A percentile compares a stretch with the other conserved stretches of the same genome.
phyloP scores from a whole-genome alignment of 2,888 invertebrate species.

The Crocallis elinguaria region DNA sequence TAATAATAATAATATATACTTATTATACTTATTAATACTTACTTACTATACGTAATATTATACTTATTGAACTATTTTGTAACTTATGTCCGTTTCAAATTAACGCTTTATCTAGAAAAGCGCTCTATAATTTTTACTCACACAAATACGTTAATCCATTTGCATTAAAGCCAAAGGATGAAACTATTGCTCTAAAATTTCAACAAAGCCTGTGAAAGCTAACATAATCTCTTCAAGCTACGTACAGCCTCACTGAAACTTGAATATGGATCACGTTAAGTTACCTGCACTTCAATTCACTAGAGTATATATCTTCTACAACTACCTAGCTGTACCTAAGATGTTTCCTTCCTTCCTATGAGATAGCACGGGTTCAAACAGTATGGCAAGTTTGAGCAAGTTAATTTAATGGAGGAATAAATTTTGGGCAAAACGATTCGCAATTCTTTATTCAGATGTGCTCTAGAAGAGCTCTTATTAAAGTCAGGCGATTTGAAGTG shows the following conservation, averaged over 20 bases:
- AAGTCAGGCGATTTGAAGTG: too few species aligned
- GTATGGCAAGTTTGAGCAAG: not conserved
- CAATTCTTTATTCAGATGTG: too few species aligned
- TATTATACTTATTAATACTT: too few species aligned
- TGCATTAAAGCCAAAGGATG: not conserved
- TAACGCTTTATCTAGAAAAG: too few species aligned
- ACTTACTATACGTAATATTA: too few species aligned
- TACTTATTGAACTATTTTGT: too few species aligned
- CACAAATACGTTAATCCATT: not conserved
- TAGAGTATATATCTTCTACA: conserved; percentile 13
- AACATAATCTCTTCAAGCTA: conserved; percentile 2
- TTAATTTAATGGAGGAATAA: too few species aligned
- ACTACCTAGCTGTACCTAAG: conserved; percentile 2
- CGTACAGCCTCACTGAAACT: conserved; percentile 2
- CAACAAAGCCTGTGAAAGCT: not conserved
- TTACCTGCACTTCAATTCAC: conserved; percentile 22
- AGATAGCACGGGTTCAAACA: not conserved
- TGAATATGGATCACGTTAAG: conserved; percentile 22
- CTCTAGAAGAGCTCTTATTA: too few species aligned
- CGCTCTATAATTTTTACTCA: not conserved
- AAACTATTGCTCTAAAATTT: not conserved
- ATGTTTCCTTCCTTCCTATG: conserved; percentile 11
- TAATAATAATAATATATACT: too few species aligned
- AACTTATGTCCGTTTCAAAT: too few species aligned
- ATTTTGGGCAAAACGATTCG: too few species aligned